These are phyloP conservation scores for Pagetopsis macropterus DNA, from an alignment of 2,797 vertebrate genomes.

Conservation along the genomic window DNA sequence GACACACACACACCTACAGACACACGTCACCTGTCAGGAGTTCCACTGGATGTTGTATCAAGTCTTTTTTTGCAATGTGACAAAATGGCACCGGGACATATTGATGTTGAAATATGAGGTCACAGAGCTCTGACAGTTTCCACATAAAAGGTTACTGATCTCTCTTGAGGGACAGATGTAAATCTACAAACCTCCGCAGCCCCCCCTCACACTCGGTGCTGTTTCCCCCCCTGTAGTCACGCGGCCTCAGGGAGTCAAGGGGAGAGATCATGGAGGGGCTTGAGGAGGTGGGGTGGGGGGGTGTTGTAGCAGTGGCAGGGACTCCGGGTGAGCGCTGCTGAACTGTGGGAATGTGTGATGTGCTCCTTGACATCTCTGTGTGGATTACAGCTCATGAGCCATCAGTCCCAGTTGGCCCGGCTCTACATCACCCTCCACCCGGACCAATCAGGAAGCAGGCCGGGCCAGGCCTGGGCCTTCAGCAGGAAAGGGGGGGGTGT, in stretches of 20 bases:
- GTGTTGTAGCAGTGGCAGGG: constrained; percentile 40
- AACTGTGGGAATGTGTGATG: constrained; percentile 57
- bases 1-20: constrained; percentile 30
- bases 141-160: constrained; percentile 67
- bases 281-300: constrained; percentile 14
- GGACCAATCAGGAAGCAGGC: constrained; percentile 27
- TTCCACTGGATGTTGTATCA: constrained; percentile 46
- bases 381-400: constrained; percentile 54
- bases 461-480: constrained; percentile 7
- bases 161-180: constrained; percentile 65
- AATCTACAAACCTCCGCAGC: constrained; percentile 34
- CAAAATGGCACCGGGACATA: constrained; percentile 51
- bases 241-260: constrained; percentile 41
- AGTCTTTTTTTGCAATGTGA: constrained; percentile 45
- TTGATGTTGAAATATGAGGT: constrained; percentile 65
- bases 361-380: constrained; percentile 62
- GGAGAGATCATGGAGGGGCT: constrained; percentile 36
- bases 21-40: constrained; percentile 63
- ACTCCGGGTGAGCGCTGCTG: constrained; percentile 43
- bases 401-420: constrained; percentile 33
- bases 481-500: not conserved
- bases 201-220: constrained; percentile 8
- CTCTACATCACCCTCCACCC: constrained; percentile 39
- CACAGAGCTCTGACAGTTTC: constrained; percentile 49
- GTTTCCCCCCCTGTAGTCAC: constrained; percentile 46